Base-by-base conservation (phyloP, 2,113 vertebrate genomes). In the Zosterops pallidus region DNA sequence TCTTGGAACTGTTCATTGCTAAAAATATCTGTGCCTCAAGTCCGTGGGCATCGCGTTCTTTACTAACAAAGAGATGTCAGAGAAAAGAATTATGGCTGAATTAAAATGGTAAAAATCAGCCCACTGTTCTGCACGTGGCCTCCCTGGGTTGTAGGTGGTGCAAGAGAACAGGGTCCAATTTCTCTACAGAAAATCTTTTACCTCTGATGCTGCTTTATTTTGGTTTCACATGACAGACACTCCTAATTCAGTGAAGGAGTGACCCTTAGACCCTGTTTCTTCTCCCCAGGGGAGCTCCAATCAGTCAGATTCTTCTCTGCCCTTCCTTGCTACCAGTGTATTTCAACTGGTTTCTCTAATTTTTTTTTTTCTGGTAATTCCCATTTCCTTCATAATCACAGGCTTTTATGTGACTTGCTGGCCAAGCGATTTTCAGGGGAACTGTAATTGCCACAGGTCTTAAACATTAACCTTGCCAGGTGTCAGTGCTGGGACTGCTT, bases 381-480 rank as follows among this genome's bases (percentile, higher is more conserved):
- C 98, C 98, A 98, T 99, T 99, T 99, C 98, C 98, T 98, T 98
- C 97, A 98, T 98, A 99, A 99, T 99, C 98, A 98, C 97, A 98
- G 97, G 97, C 97, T 98, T 99, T 98, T 98, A 98, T 98, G 98
- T 98, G 98, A 98, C 98, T 98, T 97, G 98, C 97, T 98, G 96
- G 97, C 94, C 62, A 97, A 96, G 96, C 33, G 12, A 65, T 95
- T 97, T 97, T 94, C 95, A 96, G 96, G 96, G 98, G 97, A 96
- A 93, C 92, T 97, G 37, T 99, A 99, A 99, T 99, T 99, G 98
- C 98, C 97, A 96, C 86, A 95, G 98, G 98, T 99, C 98, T 97
- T 85, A 95, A 97, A 98, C 98, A 98, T 99, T 99, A 98, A 98
- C 98, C 98, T 97, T 97, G 94, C 98, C 98, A 99, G 98, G 98